Evolutionary conservation across 2,888 invertebrate species (phyloP).

Genomic region (Eulithis prunata): DNA sequence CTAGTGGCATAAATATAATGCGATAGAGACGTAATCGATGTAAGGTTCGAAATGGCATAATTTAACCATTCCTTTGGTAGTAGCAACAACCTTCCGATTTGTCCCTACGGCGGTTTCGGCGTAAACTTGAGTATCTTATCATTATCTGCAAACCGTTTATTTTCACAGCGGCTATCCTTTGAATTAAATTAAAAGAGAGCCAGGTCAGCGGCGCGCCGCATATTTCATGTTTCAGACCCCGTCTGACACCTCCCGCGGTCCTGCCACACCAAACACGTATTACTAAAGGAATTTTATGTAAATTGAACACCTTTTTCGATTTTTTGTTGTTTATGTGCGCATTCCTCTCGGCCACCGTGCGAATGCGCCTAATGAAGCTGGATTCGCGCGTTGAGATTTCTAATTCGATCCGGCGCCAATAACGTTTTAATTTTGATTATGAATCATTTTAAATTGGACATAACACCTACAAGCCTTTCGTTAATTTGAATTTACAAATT

Average conservation of each 20-base stretch:
- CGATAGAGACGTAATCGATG: too few relatives aligned
- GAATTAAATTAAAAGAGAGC: conserved; percentile 71
- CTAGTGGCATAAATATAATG: too few relatives aligned
- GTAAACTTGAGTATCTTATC: conserved; percentile 64
- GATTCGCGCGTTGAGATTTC: conserved; percentile 33
- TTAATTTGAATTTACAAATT: conserved; percentile 29
- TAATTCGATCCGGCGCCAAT: conserved; percentile 40
- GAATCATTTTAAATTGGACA: conserved; percentile 35
- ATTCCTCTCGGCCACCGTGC: conserved; percentile 58
- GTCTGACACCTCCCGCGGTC: conserved; percentile 34
- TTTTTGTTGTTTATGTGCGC: conserved; percentile 54
- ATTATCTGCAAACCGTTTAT: conserved; percentile 70
- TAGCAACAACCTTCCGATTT: conserved; percentile 6
- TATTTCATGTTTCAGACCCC: conserved; percentile 59
- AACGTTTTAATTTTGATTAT: conserved; percentile 33
- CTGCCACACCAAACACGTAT: conserved; percentile 43
- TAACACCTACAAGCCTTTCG: conserved; percentile 28
- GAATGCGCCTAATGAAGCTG: conserved; percentile 55
- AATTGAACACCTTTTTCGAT: conserved; percentile 62
- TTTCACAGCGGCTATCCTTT: conserved; percentile 65
- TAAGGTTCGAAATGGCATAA: too few relatives aligned
- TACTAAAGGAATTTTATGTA: conserved; percentile 72
- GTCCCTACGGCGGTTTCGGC: conserved; percentile 33
- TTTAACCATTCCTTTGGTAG: too few relatives aligned
- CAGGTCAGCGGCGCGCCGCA: conserved; percentile 56